Base-by-base conservation (phyloP, 2,888 invertebrate species). In the Bruchidius siliquastri region DNA sequence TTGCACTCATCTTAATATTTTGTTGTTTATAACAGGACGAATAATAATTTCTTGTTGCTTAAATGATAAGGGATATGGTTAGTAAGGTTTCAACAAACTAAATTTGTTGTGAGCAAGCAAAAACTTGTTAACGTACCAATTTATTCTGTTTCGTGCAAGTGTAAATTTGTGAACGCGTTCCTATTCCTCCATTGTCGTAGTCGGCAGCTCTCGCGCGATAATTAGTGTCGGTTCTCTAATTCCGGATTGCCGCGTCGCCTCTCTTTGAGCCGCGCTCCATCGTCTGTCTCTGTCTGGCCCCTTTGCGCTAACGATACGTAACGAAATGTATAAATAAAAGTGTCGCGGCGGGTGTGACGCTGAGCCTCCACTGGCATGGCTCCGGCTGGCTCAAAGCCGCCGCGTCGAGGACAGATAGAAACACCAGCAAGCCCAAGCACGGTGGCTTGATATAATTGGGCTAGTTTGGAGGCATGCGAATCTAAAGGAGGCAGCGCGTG, bases 361-460 rank as follows among this genome's bases (percentile, higher is more conserved):
- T 26, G 26, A 49, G 49, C 49, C 49, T 49, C 49, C 2, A 26
- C 49, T 3, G 49, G 10, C 13, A 13, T 13, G 3, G 49, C 18
- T 49, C 49, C 49, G 49, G 49, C 13, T 49, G 3, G 30, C 49
- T 49, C 49, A 49, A 49, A 49, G 49, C 49, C 8, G 30, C 30
- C 30, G 30, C 30, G 30, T 8, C 4, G 68, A 82, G 82, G 82
- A 81, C 83, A 84, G 82, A 83, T 83, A 83, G 82, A 83, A 77
- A 79, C 79, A 80, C 82, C 77, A 77, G 78, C 22, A 20, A n/a
- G n/a, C n/a, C n/a, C n/a, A n/a, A n/a, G n/a, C n/a, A n/a, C n/a
- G n/a, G n/a, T n/a, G n/a, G n/a, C n/a, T n/a, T n/a, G n/a, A n/a
- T 82, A 81, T 85, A 85, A 85, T 85, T 85, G 85, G 84, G 84